Evolutionary conservation across 2,888 invertebrate genomes (phyloP).

Genomic region (Netelia inedita): DNA sequence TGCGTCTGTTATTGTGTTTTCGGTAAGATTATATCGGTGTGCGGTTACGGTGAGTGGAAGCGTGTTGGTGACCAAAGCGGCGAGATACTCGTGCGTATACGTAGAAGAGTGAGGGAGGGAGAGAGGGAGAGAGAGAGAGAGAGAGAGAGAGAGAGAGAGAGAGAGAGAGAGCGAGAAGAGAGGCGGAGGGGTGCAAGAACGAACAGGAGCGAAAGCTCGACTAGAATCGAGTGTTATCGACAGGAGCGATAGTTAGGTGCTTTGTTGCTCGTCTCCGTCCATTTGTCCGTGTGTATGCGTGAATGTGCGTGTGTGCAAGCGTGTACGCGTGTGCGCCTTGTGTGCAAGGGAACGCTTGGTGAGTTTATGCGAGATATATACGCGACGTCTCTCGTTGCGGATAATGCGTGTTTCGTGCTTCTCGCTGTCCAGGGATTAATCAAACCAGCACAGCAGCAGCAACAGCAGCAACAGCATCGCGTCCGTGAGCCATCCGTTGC

Average conservation of each 20-base stretch:
- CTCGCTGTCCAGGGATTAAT: slow-evolving; percentile 69
- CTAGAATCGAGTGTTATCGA: slow-evolving; percentile 66
- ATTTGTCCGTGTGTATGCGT: slow-evolving; percentile 20
- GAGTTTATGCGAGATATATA: slow-evolving; percentile 44
- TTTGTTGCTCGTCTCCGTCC: slow-evolving; percentile 20
- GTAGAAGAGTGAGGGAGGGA: neutral
- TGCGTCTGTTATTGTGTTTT: slow-evolving; percentile 10
- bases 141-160: neutral
- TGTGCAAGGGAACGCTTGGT: neutral
- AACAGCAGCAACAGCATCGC: slow-evolving; percentile 57
- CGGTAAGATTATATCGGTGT: slow-evolving; percentile 18
- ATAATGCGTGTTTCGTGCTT: slow-evolving; percentile 68
- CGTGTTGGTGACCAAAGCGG: slow-evolving; percentile 6
- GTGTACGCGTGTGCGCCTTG: neutral
- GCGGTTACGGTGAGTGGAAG: slow-evolving; percentile 21
- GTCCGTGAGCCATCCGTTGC: slow-evolving; percentile 57
- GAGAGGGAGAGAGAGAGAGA: slow-evolving; percentile 10
- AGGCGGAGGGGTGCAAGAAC: neutral
- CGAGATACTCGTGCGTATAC: neutral
- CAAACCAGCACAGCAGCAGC: slow-evolving; percentile 60
- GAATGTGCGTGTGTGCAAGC: slow-evolving; percentile 21
- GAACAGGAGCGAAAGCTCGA: slow-evolving; percentile 48
- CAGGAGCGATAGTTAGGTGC: slow-evolving; percentile 55
- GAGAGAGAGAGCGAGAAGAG: slow-evolving; percentile 11
- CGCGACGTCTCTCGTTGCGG: slow-evolving; percentile 58